Evolutionary conservation across 2,888 invertebrate species (phyloP), one percentile per base, ranked within the genome.

Genomic region (Agapostemon virescens): DNA sequence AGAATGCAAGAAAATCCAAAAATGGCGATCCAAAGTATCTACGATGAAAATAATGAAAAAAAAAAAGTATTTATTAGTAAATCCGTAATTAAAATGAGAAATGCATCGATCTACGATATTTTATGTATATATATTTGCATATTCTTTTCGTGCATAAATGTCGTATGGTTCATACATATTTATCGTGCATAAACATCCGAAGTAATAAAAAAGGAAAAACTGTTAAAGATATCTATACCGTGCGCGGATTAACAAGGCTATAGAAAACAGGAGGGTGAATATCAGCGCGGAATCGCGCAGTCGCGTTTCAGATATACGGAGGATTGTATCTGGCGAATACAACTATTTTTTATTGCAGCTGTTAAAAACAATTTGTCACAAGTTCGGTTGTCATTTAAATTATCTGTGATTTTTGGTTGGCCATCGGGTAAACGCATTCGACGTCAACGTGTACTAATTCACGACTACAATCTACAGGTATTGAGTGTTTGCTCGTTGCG

Each of bases 281-380:
- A 70, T 23, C 40, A 73, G 66, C 69, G 40, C 33, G 58, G 72
- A 72, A 69, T 55, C 49, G 80, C 81, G 81, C 81, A 82, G 75
- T 75, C 79, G 79, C 66, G 72, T 30, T 61, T 66, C 55, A 69
- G 42, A 63, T 64, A 23, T 26, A 20, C 23, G 26, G 36, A 72
- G 63, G 38, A 33, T 52, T 45, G n/a, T n/a, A 15, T 17, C 20
- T 30, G 63, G 26, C 7, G 4, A 36, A 74, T 17, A 55, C n/a
- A 63, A 42, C 42, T 20, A 72, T 42, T 38, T 69, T 49, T 77
- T 64, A 38, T 66, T 64, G 69, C 30, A 45, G 7, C 23, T 33
- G 15, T 36, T n/a, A 9, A 42, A 55, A 69, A 78, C 20, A 36
- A 69, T 69, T 55, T 52, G 26, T 20, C 70, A n/a, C 61, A 15